Base-by-base conservation (phyloP, 2,113 vertebrate species). In the Microtus richardsoni region DNA sequence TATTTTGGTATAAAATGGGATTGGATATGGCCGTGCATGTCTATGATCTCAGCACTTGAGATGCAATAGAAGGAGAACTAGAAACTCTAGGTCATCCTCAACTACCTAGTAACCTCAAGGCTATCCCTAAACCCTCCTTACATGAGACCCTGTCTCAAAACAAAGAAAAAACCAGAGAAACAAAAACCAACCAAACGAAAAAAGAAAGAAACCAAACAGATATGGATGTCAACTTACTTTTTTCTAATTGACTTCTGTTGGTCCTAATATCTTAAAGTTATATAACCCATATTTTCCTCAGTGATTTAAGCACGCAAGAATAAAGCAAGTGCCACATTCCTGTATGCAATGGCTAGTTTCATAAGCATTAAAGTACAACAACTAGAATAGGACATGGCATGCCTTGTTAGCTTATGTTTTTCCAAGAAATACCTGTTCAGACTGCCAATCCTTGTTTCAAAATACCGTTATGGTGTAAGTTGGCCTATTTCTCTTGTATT, bases 401-500 rank as follows among this genome's bases (percentile, higher is more conserved):
- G 44, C 9, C 68, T 47, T 92, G 19, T 95, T 39, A 77, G 0
- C 75, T 30, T 70, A 11, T 62, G 12, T 75, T 52, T 94, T 89
- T 26, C 62, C 41, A 71, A 54, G 5, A 87, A n/a, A 30, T 54
- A 3, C n/a, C 22, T 64, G 62, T 79, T 64, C 74, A 85, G 39
- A 60, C 80, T n/a, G 62, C 33, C 30, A 52, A 64, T 24, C 19
- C 70, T 82, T 84, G 22, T 96, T 94, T 95, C 74, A 93, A 93
- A 91, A 89, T 83, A 47, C 24, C 41, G 0, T 54, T 39, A 26
- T 86, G 3, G 30, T 92, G 4, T 77, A 80, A 60, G 75, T 66
- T 96, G 75, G 41, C 64, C 28, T 86, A 3, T 60, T 94, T 92
- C 44, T 82, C 60, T 89, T 79, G 68, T 92, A 92, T 82, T 97